phyloP scores from a whole-genome alignment of 2,797 vertebrate species.

The Danionella dracula region DNA sequence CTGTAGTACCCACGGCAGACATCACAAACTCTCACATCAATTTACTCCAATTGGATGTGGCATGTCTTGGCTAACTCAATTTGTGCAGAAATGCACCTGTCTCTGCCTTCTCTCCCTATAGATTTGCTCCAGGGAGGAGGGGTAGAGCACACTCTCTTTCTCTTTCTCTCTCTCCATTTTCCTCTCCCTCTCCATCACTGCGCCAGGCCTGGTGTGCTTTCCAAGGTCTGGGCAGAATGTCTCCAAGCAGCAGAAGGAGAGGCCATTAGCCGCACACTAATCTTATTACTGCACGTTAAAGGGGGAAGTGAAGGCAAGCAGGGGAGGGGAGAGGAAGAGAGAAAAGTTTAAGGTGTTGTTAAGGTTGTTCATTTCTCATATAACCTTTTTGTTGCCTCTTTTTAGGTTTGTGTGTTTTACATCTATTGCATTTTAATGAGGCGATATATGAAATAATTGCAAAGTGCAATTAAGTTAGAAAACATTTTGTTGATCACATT shows the following conservation, averaged over 20 bases:
- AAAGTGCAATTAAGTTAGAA: too few relatives aligned
- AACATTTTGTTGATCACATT: too few relatives aligned
- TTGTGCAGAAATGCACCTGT: conserved; percentile 99
- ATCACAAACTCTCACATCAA: conserved; percentile 99
- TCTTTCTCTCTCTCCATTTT: conserved; percentile 45
- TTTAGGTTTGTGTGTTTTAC: neutral
- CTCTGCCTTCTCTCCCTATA: conserved; percentile 98
- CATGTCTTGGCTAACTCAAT: conserved; percentile 99
- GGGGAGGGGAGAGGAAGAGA: conserved; percentile 61
- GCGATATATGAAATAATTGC: too few relatives aligned
- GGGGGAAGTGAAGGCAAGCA: conserved; percentile 73
- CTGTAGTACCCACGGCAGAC: conserved; percentile 97
- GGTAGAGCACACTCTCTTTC: conserved; percentile 23
- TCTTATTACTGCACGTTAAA: conserved; percentile 83
- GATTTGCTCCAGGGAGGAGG: conserved; percentile 77
- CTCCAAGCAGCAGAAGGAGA: conserved; percentile 90
- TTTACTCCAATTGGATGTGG: conserved; percentile 99
- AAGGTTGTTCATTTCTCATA: conserved; percentile 73
- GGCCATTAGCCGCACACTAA: conserved; percentile 73
- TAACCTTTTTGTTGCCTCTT: conserved; percentile 18
- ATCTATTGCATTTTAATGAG: too few relatives aligned
- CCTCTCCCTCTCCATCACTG: conserved; percentile 58
- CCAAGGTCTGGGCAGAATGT: conserved; percentile 92
- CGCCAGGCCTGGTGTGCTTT: conserved; percentile 73
- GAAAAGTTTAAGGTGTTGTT: conserved; percentile 77